Percentiles rank a stretch among this genome's conserved stretches.
Evolutionary conservation across 2,888 invertebrate species (phyloP).

Genomic region (Tuberolachnus salignus): DNA sequence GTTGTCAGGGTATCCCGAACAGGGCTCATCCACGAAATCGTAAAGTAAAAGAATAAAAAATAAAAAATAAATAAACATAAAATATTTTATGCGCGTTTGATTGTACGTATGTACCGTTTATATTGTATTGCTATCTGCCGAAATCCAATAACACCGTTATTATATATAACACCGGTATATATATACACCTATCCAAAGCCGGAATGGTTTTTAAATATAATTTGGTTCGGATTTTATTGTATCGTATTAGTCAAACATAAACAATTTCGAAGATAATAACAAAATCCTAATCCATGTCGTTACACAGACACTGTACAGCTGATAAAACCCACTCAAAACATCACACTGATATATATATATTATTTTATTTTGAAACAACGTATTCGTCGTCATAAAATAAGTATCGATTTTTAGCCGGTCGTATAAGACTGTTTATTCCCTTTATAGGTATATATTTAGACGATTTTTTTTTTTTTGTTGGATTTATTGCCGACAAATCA

Average conservation of each 20-base stretch:
- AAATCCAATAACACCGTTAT: conserved; percentile 38
- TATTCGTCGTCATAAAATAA: too few species aligned
- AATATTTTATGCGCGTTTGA: conserved; percentile 11
- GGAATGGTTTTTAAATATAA: conserved; percentile 35
- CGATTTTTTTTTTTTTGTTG: too few species aligned
- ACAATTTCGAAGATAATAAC: conserved; percentile 42
- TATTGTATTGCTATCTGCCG: conserved; percentile 29
- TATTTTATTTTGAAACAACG: not conserved
- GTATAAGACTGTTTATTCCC: too few species aligned
- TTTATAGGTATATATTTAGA: too few species aligned
- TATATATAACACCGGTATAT: too few species aligned
- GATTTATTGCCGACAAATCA: too few species aligned
- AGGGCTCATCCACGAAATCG: not conserved
- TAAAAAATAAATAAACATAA: not conserved
- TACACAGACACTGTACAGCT: not conserved
- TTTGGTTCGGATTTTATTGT: conserved; percentile 52
- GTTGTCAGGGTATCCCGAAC: not conserved
- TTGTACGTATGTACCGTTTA: too few species aligned
- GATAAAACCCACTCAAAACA: conserved; percentile 30
- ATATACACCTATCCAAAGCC: too few species aligned
- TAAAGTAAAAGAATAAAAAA: conserved; percentile 2
- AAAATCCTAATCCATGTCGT: conserved; percentile 47
- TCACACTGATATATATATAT: not conserved
- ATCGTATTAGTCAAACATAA: conserved; percentile 49
- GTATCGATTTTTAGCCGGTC: too few species aligned